Base-by-base conservation (phyloP, 2,888 invertebrate species). In the Tinea pellionella region DNA sequence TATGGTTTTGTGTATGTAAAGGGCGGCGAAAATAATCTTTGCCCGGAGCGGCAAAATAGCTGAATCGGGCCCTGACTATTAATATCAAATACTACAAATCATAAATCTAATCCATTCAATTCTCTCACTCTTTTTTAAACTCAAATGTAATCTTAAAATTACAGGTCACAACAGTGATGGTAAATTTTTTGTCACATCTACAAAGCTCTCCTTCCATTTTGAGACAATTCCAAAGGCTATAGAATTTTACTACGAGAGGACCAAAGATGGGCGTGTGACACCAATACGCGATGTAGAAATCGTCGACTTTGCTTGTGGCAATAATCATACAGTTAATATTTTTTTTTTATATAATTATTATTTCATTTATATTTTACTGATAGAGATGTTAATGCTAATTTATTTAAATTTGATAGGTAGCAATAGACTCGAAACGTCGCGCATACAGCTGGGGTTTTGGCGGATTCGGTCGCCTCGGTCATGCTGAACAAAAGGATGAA, bases 391-490 rank as follows among this genome's bases (percentile, higher is more conserved):
- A 37, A 37, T 30, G 9, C 9, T 4, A 7, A 30, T 30, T 37
- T 37, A 37, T 37, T 2, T 24, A 15, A 8, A 32, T 16, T 2
- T 41, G 3, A 0, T 66, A 93, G 93, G 91, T 95, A 57, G 95
- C 95, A 0, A 91, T 96, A 64, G 97, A 98, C 72, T 93, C 94
- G 0, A 93, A 93, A 74, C 96, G 94, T 77, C 91, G 97, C 11
- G 94, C 95, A 0, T 98, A 91, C 79, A 96, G 96, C 60, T 98
- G 97, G 97, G 97, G 98, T 16, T 98, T 97, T 77, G 97, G 97
- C 11, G 98, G 97, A 0, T 96, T 97, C 71, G 97, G 97, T 0
- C 91, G 98, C 1, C 87, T 98, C 12, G 98, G 97, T 0, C 97
- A 98, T 84, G 94, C 96, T 7, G 97, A 96, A 70, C 96, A 93